Evolutionary conservation across 2,797 vertebrate species (phyloP).

Genomic region (Scarus forsteni): DNA sequence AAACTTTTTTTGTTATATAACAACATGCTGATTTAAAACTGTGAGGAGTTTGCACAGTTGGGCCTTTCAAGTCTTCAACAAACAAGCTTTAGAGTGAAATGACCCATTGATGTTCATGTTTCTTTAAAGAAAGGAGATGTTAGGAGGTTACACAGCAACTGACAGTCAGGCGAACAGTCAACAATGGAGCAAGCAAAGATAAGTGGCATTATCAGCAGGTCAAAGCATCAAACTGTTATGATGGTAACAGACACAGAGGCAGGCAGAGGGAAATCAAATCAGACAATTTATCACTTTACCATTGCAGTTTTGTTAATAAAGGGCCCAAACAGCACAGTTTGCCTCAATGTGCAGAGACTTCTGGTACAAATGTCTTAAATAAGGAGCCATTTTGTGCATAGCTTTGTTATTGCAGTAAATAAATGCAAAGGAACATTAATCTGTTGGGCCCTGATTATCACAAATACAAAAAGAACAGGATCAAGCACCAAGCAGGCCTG

Average conservation of each 20-base stretch:
- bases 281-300: conserved; percentile 45
- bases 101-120: conserved; percentile 37
- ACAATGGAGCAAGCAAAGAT: conserved; percentile 57
- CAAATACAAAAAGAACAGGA: conserved; percentile 56
- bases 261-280: conserved; percentile 61
- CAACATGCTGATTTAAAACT: too few species aligned
- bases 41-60: too few species aligned
- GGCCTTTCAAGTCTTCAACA: conserved; percentile 17
- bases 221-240: conserved; percentile 50
- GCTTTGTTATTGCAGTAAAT: conserved; percentile 12
- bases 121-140: conserved; percentile 50
- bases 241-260: conserved; percentile 61
- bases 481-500: conserved; percentile 60
- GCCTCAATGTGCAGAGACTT: conserved; percentile 1
- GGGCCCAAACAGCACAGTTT: conserved; percentile 49
- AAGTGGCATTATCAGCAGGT: conserved; percentile 45
- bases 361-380: too few species aligned
- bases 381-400: neutral
- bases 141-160: conserved; percentile 43
- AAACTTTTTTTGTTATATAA: too few species aligned
- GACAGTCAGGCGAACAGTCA: conserved; percentile 49
- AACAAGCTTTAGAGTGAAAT: conserved; percentile 52
- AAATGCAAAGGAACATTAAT: conserved; percentile 14
- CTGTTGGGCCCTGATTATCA: conserved; percentile 57
- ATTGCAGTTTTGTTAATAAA: conserved; percentile 42